Base-by-base conservation (phyloP, 1,140 invertebrate species). In the Thaumatotibia leucotreta region DNA sequence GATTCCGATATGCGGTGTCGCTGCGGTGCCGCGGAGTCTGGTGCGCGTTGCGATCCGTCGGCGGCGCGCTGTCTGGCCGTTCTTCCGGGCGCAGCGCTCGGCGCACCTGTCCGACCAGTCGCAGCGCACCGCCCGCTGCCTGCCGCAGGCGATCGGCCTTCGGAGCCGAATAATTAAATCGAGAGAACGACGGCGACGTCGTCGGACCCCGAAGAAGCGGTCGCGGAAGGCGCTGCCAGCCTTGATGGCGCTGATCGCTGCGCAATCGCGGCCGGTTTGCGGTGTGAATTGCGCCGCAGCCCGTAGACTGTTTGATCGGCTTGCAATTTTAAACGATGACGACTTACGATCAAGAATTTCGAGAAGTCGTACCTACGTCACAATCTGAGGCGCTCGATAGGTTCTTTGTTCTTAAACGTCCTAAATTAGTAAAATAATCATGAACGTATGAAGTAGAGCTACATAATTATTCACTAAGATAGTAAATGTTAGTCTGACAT, bases 61-160 rank as follows among this genome's bases (percentile, higher is more conserved):
- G 85, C 88, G 86, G 84, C 88, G 84, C 84, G 86, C 88, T 86
- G 88, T 90, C 88, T 90, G 82, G 79, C 69, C 76, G 77, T 74
- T 84, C 85, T 82, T 86, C 83, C 86, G 84, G 83, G 77, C 74
- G 52, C 52, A 29, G 52, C 82, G 82, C 85, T 1, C 52, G 29
- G 52, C 81, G 82, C 85, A 88, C 87, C 84, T 83, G 88, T 90
- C 84, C 66, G 80, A 90, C 87, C 84, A 88, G 88, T 88, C 84
- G 82, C 82, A 75, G 77, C 79, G 80, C 75, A 76, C 79, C 81
- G 81, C 79, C 78, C 78, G 79, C 79, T 76, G 82, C 76, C 79
- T 76, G 86, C 86, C 88, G 83, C 86, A 80, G 84, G 88, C 88
- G 77, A 85, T 88, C 84, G 86, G 84, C 86, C 88, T 89, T 90